phyloP scores from a whole-genome alignment of 1,140 invertebrate species.

The Tetramorium simillimum region DNA sequence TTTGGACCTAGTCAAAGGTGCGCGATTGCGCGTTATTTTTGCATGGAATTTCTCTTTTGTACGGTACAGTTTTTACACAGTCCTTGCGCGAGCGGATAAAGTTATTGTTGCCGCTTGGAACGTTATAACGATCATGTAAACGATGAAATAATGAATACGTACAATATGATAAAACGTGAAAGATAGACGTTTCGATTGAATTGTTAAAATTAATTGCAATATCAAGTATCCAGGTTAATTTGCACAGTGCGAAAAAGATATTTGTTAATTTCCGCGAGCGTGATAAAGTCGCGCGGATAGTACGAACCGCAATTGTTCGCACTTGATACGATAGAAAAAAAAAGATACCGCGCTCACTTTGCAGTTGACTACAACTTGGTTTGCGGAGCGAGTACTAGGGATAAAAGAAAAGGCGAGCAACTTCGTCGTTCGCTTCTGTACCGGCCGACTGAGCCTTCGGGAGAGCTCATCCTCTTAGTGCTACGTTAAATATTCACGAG shows the following conservation, averaged over 20 bases:
- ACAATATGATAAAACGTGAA: background rate
- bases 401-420: conserved; percentile 46
- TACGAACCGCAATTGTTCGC: background rate
- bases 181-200: background rate
- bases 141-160: background rate
- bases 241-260: background rate
- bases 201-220: background rate
- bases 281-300: background rate
- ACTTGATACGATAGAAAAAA: background rate
- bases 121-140: background rate
- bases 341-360: background rate
- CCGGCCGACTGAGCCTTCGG: conserved; percentile 25
- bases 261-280: conserved; percentile 14
- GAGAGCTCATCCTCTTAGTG: conserved; percentile 71
- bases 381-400: background rate
- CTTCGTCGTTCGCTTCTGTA: conserved; percentile 51
- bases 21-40: conserved; percentile 12
- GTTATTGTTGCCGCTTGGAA: background rate
- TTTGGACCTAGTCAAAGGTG: conserved; percentile 25
- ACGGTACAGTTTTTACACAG: background rate
- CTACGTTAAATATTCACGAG: conserved; percentile 75
- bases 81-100: background rate
- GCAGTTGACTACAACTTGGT: conserved; percentile 1
- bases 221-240: background rate
- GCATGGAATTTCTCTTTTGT: conserved; percentile 10